Evolutionary conservation across 2,888 invertebrate genomes (phyloP).

Genomic region (Fabriciana adippe): DNA sequence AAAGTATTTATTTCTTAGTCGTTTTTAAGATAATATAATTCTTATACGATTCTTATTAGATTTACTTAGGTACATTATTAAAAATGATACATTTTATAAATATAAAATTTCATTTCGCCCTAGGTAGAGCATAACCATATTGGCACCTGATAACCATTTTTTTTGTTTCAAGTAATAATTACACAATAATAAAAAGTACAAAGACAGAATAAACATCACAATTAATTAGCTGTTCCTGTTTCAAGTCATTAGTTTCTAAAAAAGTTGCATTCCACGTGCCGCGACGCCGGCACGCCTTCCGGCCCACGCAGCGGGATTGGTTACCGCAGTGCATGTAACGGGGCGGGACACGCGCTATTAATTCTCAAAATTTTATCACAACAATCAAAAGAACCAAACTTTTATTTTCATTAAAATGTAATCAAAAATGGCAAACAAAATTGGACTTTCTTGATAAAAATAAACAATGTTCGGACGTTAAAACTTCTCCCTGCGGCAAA

Average conservation of each 20-base stretch:
- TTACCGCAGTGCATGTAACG: conserved; percentile 45
- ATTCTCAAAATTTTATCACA: conserved; percentile 45
- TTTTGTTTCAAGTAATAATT: neutral
- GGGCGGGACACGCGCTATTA: conserved; percentile 53
- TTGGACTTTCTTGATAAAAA: conserved; percentile 3
- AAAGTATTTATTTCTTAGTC: neutral
- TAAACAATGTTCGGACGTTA: too few relatives aligned
- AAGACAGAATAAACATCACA: conserved; percentile 60
- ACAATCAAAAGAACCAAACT: conserved; percentile 14
- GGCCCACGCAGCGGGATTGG: conserved; percentile 53
- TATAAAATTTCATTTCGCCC: too few relatives aligned
- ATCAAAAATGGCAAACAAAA: conserved; percentile 15
- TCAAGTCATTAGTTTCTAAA: conserved; percentile 61
- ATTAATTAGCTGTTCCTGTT: conserved; percentile 65
- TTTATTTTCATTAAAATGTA: conserved; percentile 18
- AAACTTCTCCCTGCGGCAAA: too few relatives aligned
- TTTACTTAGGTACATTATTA: too few relatives aligned
- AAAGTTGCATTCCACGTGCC: conserved; percentile 52
- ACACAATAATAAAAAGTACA: conserved; percentile 30
- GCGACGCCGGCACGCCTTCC: conserved; percentile 51
- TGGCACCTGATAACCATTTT: conserved; percentile 43
- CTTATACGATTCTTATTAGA: conserved; percentile 2
- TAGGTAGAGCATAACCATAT: conserved; percentile 41
- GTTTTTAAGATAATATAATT: neutral
- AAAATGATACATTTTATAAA: too few relatives aligned